These are phyloP conservation scores for Hydriomena furcata DNA, from an alignment of 2,888 invertebrate genomes.

Conservation along the genomic window DNA sequence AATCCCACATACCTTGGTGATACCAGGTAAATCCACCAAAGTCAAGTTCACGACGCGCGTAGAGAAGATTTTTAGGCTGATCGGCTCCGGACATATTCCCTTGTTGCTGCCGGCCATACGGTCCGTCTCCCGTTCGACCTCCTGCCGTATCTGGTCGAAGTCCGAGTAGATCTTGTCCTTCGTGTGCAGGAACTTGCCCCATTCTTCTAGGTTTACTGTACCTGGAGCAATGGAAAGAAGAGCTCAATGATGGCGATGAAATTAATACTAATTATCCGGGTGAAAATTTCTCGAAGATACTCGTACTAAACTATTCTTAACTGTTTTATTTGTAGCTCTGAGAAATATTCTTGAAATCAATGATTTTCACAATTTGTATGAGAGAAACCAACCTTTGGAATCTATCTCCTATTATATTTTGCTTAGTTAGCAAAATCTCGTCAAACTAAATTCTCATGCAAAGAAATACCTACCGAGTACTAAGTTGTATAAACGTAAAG, in stretches of 20 bases:
- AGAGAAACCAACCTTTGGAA: too few relatives aligned
- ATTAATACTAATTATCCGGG: too few relatives aligned
- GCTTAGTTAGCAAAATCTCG: too few relatives aligned
- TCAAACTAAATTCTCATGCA: background rate
- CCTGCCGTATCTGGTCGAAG: constrained; percentile 94
- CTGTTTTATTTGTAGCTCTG: too few relatives aligned
- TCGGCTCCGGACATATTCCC: constrained; percentile 97
- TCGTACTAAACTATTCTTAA: background rate
- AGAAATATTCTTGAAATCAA: too few relatives aligned
- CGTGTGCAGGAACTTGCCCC: constrained; percentile 97
- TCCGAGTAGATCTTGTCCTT: constrained; percentile 94
- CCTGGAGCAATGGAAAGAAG: constrained; percentile 80
- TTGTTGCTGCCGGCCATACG: constrained; percentile 97
- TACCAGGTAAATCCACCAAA: constrained; percentile 98
- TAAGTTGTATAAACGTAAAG: too few relatives aligned
- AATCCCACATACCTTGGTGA: constrained; percentile 98
- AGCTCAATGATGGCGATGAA: too few relatives aligned
- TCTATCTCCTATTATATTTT: too few relatives aligned
- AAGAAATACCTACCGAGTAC: too few relatives aligned
- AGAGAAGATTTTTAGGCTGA: constrained; percentile 98
- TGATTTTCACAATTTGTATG: too few relatives aligned
- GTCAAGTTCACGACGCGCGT: constrained; percentile 97
- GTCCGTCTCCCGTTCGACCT: constrained; percentile 98
- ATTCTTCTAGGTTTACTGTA: constrained; percentile 94
- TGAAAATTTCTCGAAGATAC: background rate